Percentiles rank a stretch among this genome's conserved stretches.
These are phyloP conservation scores for Ceyx cyanopectus DNA, from an alignment of 2,113 vertebrate species.

Conservation along the genomic window DNA sequence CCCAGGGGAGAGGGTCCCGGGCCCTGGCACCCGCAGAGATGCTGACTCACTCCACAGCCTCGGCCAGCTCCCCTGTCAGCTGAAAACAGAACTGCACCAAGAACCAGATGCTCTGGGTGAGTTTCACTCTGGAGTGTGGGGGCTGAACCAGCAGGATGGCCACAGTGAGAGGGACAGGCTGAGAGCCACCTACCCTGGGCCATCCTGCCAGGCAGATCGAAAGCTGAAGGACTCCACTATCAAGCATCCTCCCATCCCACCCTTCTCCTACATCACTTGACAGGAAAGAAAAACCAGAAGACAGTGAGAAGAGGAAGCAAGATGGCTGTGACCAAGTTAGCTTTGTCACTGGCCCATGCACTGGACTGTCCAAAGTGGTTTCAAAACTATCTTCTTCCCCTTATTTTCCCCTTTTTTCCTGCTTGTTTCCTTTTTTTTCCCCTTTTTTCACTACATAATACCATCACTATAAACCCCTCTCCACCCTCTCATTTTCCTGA, in stretches of 20 bases:
- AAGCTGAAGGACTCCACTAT: neutral
- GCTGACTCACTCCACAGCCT: slow-evolving; percentile 22
- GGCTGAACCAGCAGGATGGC: neutral
- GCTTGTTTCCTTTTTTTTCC: neutral
- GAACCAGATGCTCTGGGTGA: neutral
- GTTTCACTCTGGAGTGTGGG: neutral
- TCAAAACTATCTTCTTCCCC: neutral
- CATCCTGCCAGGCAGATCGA: neutral
- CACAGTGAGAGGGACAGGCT: fast-evolving
- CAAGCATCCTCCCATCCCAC: neutral
- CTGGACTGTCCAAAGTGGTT: neutral
- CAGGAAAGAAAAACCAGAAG: neutral
- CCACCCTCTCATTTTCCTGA: neutral
- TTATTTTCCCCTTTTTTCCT: neutral
- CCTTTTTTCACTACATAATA: neutral
- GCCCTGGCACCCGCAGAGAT: neutral
- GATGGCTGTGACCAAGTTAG: neutral
- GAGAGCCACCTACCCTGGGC: neutral
- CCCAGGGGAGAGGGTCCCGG: neutral
- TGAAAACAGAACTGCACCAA: slow-evolving; percentile 14
- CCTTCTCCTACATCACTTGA: neutral
- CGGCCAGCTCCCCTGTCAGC: neutral
- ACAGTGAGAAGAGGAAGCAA: neutral
- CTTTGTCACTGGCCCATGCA: neutral
- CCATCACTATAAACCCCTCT: neutral